phyloP scores from a whole-genome alignment of 2,113 vertebrate genomes.

The Porphyrio hochstetteri region DNA sequence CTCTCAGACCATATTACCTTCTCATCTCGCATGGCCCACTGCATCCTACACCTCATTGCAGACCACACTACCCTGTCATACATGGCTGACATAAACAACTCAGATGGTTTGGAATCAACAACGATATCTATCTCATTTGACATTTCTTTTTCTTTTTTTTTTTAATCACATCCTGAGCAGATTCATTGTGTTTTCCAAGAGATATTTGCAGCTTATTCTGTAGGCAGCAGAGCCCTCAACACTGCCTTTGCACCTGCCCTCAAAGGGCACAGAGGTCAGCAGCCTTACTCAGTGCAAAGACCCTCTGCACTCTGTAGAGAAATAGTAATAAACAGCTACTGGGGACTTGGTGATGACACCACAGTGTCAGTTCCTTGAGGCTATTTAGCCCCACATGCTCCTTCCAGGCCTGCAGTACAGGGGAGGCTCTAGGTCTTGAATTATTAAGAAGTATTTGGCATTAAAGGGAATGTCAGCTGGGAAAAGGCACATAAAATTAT shows the following conservation, averaged over 20 bases:
- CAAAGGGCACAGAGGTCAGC: background rate
- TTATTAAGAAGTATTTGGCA: background rate
- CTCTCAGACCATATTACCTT: background rate
- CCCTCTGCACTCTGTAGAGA: fast-evolving
- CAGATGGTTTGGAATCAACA: background rate
- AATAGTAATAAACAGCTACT: background rate
- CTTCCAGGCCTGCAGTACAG: background rate
- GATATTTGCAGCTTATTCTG: background rate
- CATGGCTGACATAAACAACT: fast-evolving
- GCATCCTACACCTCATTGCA: background rate
- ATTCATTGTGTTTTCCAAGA: background rate
- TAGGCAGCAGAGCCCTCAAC: fast-evolving
- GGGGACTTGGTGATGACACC: background rate
- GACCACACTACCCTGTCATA: background rate
- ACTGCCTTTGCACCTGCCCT: background rate
- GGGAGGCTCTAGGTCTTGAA: background rate
- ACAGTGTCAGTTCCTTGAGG: too few species aligned
- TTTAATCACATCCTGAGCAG: background rate
- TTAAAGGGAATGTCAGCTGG: background rate
- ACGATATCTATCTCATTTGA: background rate
- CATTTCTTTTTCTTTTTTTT: background rate
- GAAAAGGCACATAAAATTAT: background rate
- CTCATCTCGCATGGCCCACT: background rate
- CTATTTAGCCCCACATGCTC: background rate
- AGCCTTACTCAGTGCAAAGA: background rate